Evolutionary conservation across 2,888 invertebrate species (phyloP), one percentile per base, ranked within the genome.

Genomic region (Oscheius onirici): DNA sequence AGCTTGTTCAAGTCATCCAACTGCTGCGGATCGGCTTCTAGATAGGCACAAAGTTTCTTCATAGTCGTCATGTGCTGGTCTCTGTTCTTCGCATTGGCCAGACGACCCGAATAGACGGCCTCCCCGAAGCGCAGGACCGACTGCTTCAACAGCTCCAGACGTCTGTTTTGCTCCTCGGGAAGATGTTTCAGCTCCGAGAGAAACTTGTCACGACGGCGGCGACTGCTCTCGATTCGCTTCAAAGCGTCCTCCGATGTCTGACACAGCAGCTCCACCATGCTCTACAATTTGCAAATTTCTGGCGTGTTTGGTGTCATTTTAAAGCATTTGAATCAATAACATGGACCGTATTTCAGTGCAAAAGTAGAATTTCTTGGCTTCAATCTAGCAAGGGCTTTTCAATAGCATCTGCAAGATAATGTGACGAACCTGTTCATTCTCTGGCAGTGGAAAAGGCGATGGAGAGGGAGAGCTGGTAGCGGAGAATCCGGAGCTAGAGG

Each of bases 11-110:
- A 11, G 15, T 46, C 26, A 1, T 63, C 63, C 34, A 24, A 13
- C 49, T 28, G 49, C 17, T 63, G 22, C 0, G 63, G 49, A 28
- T 63, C 63, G 10, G 63, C 63, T 20, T 63, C 63, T 26, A 63
- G 26, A 28, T 28, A 63, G 17, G n/a, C 49, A 26, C 26, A 49
- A 17, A 63, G 46, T 11, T 49, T 46, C 11, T 26, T 15, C 34
- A 63, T 46, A 6, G 49, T 28, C n/a, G 15, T 26, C 63, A 17
- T 11, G 28, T 63, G 46, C 6, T 24, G 26, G 17, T 49, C 63
- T 2, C 63, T 13, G 34, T 46, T 63, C 40, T 28, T 26, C 24
- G 34, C 49, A 20, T 24, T 49, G 15, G n/a, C 17, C 49, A 63
- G 28, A 5, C 63, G 24, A 15, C 49, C 63, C 17, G n/a, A 17